phyloP scores from a whole-genome alignment of 2,113 vertebrate species.

The Perognathus longimembris region DNA sequence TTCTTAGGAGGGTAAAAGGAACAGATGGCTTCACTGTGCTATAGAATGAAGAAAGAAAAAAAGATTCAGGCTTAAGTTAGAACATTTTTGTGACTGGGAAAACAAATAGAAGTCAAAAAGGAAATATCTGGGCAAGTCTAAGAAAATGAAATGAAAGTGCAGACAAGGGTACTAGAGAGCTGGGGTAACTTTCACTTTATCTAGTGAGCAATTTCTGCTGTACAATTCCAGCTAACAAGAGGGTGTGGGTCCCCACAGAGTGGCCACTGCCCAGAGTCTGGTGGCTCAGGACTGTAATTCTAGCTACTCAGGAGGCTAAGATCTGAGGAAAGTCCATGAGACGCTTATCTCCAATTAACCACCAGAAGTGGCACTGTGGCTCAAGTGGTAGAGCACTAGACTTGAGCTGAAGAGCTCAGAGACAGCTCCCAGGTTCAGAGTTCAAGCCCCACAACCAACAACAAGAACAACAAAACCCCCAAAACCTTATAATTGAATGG shows the following conservation, averaged over 20 bases:
- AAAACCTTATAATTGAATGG: too few species aligned
- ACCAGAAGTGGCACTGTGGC: too few species aligned
- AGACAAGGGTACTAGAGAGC: background rate
- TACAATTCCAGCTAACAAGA: background rate
- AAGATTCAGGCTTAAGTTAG: background rate
- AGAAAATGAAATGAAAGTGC: background rate
- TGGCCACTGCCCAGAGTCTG: background rate
- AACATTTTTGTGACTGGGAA: background rate
- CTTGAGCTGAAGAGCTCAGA: too few species aligned
- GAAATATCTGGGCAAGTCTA: background rate
- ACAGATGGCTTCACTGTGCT: constrained; percentile 17
- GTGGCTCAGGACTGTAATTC: too few species aligned
- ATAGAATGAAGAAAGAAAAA: constrained; percentile 9
- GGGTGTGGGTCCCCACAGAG: background rate
- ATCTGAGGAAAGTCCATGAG: too few species aligned
- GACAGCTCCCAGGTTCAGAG: too few species aligned
- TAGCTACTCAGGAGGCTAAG: too few species aligned
- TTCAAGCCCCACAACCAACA: too few species aligned
- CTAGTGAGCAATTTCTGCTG: background rate
- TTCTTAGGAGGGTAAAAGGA: background rate
- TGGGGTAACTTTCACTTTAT: background rate
- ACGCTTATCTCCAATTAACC: too few species aligned
- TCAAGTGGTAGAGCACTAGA: too few species aligned
- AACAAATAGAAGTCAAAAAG: constrained; percentile 48
- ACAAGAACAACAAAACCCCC: too few species aligned